These are phyloP conservation scores for Brevimyrus niger DNA, from an alignment of 2,113 vertebrate genomes.

Conservation along the genomic window DNA sequence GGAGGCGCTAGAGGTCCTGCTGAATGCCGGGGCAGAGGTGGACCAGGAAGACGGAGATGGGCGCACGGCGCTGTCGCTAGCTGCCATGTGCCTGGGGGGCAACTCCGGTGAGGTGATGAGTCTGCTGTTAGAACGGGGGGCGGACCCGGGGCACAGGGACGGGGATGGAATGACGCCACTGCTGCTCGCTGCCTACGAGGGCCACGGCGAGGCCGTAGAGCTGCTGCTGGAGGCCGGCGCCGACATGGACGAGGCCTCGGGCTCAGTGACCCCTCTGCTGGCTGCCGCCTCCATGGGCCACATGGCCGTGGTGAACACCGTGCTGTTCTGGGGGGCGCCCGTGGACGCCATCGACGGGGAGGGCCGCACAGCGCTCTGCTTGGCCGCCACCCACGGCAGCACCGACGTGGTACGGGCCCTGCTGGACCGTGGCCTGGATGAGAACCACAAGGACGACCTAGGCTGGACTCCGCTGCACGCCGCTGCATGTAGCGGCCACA, in stretches of 20 bases:
- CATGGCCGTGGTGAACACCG: slow-evolving; percentile 49
- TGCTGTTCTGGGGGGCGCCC: slow-evolving; percentile 69
- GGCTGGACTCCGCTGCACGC: slow-evolving; percentile 73
- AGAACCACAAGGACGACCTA: slow-evolving; percentile 70
- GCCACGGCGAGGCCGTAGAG: slow-evolving; percentile 62
- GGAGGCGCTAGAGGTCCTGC: slow-evolving; percentile 55
- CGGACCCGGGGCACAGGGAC: slow-evolving; percentile 60
- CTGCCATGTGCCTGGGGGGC: slow-evolving; percentile 59
- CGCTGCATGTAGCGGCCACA: slow-evolving; percentile 68
- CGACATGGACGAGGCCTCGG: slow-evolving; percentile 54
- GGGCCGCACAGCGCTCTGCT: slow-evolving; percentile 62
- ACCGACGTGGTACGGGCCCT: slow-evolving; percentile 57
- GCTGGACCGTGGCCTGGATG: slow-evolving; percentile 66
- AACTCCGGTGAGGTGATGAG: slow-evolving; percentile 55
- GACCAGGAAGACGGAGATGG: slow-evolving; percentile 59
- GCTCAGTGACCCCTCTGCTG: slow-evolving; percentile 57
- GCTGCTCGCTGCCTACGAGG: slow-evolving; percentile 67
- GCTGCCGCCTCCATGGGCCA: slow-evolving; percentile 69
- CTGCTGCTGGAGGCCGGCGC: slow-evolving; percentile 69
- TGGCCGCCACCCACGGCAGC: slow-evolving; percentile 63
- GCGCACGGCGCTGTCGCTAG: slow-evolving; percentile 63
- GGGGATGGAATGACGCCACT: slow-evolving; percentile 65
- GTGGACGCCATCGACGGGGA: slow-evolving; percentile 65
- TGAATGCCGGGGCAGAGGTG: slow-evolving; percentile 53
- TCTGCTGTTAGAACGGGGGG: slow-evolving; percentile 61